A percentile compares a stretch with the other conserved stretches of the same genome.
Conservation (phyloP, 2,797 vertebrate genomes). For the Chloroceryle inda region DNA sequence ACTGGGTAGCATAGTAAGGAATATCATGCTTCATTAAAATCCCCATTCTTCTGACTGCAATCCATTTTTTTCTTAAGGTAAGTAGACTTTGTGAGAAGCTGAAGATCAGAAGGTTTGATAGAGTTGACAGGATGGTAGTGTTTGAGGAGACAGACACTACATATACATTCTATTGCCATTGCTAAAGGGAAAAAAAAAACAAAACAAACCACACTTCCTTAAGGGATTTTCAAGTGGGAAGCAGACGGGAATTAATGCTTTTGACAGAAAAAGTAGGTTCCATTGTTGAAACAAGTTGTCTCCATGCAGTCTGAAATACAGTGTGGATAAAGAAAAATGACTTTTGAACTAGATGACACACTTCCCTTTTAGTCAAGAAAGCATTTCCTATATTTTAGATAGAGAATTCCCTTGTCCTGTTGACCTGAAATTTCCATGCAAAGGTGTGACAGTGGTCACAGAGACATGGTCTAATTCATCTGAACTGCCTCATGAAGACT, state of each 20-base stretch:
- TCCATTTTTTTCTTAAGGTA: neutral
- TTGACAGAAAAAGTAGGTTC: neutral
- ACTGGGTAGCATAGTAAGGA: neutral
- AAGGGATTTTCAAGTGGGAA: neutral
- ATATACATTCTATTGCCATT: neutral
- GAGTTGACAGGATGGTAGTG: neutral
- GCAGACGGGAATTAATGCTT: neutral
- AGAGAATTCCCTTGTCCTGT: neutral
- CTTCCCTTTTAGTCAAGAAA: neutral
- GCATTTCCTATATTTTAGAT: neutral
- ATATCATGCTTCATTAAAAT: neutral
- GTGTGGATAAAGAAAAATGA: neutral
- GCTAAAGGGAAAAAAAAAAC: rapidly evolving
- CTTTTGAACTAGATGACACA: neutral
- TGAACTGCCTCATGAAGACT: neutral
- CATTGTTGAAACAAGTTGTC: neutral
- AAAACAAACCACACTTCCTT: neutral
- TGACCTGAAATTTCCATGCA: neutral
- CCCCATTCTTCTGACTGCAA: neutral
- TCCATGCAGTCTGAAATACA: neutral
- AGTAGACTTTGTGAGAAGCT: neutral
- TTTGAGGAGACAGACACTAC: neutral
- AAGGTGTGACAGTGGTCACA: neutral
- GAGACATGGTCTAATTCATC: neutral
- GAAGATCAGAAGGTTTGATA: neutral